Evolutionary conservation across 2,113 vertebrate species (phyloP).

Genomic region (Pardalotus punctatus): DNA sequence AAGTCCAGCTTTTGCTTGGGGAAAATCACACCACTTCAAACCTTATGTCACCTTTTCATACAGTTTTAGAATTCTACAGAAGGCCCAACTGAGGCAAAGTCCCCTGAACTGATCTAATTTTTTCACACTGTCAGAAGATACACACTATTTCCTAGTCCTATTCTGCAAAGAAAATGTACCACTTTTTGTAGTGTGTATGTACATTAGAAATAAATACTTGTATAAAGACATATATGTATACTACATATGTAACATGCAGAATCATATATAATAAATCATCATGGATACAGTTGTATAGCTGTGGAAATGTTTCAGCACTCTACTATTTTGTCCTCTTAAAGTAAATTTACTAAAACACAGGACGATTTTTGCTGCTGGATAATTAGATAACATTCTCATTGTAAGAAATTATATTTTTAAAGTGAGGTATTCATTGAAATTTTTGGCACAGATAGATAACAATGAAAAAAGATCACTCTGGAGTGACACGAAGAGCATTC

Average conservation of each 20-base stretch:
- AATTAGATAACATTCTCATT: not conserved
- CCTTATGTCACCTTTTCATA: not conserved
- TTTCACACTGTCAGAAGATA: not conserved
- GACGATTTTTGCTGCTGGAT: not conserved
- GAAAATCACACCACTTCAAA: not conserved
- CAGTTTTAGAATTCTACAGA: not conserved
- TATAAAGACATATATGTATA: not conserved
- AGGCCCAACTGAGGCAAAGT: not conserved
- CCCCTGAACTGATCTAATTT: not conserved
- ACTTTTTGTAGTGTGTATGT: not conserved
- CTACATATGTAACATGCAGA: not conserved
- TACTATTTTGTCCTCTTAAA: not conserved
- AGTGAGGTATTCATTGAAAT: not conserved
- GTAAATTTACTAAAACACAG: not conserved
- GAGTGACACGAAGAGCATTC: not conserved
- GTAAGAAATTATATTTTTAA: not conserved
- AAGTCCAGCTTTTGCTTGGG: not conserved
- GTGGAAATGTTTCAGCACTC: not conserved
- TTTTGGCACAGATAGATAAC: not conserved
- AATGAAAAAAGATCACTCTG: not conserved
- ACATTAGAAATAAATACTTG: not conserved
- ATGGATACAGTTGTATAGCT: not conserved
- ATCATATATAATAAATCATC: not conserved
- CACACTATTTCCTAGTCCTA: not conserved
- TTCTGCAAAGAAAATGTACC: not conserved